These are phyloP conservation scores for Pocillopora meandrina DNA, from an alignment of 92 coral and sea anemone species.

Conservation along the genomic window DNA sequence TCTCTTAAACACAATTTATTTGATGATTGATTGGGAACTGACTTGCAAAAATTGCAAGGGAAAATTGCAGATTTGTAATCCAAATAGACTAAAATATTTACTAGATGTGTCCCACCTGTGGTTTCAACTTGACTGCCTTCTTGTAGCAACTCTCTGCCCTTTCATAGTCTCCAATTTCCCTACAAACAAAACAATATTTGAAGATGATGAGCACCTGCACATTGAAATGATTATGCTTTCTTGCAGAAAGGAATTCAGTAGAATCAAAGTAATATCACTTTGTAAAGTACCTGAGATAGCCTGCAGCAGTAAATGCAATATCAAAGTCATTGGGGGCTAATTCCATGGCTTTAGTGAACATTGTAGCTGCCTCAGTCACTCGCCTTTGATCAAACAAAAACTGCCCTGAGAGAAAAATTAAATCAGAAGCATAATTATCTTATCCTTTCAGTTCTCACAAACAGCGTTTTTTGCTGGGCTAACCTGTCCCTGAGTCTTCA, in stretches of 20 bases:
- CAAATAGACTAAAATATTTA: not conserved
- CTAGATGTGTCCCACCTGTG: slow-evolving; percentile 40
- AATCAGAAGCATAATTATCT: not conserved
- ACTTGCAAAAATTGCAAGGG: too few relatives aligned
- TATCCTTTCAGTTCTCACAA: too few relatives aligned
- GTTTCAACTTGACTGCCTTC: slow-evolving; percentile 71
- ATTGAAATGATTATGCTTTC: not conserved
- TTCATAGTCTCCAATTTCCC: slow-evolving; percentile 77
- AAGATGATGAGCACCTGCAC: not conserved
- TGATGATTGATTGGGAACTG: too few relatives aligned
- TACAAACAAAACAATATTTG: slow-evolving; percentile 25
- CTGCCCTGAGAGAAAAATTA: slow-evolving; percentile 55
- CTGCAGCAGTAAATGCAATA: slow-evolving; percentile 86
- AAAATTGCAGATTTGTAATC: too few relatives aligned
- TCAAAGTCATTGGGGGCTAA: slow-evolving; percentile 79
- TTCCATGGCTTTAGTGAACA: slow-evolving; percentile 75
- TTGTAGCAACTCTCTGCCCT: slow-evolving; percentile 72
- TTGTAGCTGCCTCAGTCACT: slow-evolving; percentile 67
- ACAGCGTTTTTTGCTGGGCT: too few relatives aligned
- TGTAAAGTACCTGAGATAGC: slow-evolving; percentile 65
- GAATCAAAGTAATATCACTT: too few relatives aligned
- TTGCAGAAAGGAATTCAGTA: too few relatives aligned
- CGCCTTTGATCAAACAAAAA: slow-evolving; percentile 66
- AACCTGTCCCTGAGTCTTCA: too few relatives aligned
- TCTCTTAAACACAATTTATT: too few relatives aligned